A percentile compares a stretch with the other conserved stretches of the same genome.
phyloP scores from a whole-genome alignment of 2,797 vertebrate genomes.

The Pangasius krempfi region DNA sequence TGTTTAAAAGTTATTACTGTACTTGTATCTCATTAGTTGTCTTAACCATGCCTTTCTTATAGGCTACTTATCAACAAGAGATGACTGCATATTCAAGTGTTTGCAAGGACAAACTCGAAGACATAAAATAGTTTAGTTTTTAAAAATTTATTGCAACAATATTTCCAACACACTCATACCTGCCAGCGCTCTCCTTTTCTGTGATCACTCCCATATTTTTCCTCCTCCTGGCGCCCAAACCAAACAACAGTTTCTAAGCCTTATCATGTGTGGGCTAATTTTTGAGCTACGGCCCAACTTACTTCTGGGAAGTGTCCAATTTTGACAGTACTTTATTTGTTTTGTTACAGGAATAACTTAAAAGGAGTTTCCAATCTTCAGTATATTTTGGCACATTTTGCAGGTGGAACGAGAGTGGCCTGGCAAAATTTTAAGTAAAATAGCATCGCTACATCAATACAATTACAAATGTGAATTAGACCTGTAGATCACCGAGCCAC shows the following conservation, averaged over 20 bases:
- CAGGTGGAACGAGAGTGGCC: neutral
- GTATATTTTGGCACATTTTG: neutral
- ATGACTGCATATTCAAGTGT: neutral
- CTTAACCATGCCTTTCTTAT: neutral
- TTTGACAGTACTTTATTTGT: neutral
- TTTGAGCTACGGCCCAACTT: neutral
- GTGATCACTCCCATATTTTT: neutral
- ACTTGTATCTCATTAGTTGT: neutral
- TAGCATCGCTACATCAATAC: neutral
- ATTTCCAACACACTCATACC: slow-evolving; percentile 11
- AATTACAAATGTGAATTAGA: neutral
- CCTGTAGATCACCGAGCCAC: too few relatives aligned
- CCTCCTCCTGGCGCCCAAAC: neutral
- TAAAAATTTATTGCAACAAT: slow-evolving; percentile 16
- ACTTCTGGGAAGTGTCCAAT: slow-evolving; percentile 7
- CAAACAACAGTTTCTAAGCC: neutral
- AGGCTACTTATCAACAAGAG: neutral
- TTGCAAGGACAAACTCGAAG: slow-evolving; percentile 1
- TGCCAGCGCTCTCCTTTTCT: neutral
- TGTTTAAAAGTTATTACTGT: neutral
- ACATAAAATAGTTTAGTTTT: slow-evolving; percentile 33
- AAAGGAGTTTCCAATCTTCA: neutral
- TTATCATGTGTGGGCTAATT: slow-evolving; percentile 11
- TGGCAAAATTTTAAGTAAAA: neutral
- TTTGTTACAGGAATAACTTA: neutral